Percentiles rank a stretch among this genome's conserved stretches.
phyloP scores from a whole-genome alignment of 2,797 vertebrate genomes.

The Graptemys geographica region DNA sequence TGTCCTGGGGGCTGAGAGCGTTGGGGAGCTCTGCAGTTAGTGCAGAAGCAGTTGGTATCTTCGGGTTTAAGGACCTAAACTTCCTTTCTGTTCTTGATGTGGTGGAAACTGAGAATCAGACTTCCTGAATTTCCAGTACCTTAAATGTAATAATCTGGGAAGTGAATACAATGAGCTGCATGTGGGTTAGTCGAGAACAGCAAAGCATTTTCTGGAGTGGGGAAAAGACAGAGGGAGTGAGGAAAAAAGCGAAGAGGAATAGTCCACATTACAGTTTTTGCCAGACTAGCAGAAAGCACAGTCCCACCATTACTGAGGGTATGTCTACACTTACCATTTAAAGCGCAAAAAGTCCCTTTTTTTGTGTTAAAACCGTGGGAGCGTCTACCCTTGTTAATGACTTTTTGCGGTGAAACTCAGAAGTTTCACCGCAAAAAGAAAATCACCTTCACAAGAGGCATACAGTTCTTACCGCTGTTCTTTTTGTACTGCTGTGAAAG shows the following conservation, averaged over 20 bases:
- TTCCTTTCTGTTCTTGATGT: background rate
- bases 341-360: too few relatives aligned
- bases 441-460: too few relatives aligned
- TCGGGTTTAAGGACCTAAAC: background rate
- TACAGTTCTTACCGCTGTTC: too few relatives aligned
- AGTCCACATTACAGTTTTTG: background rate
- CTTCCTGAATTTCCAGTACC: rapidly evolving
- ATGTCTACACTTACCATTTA: too few relatives aligned
- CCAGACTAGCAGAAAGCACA: background rate
- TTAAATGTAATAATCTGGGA: background rate
- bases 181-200: background rate
- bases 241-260: background rate
- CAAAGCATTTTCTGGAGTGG: background rate
- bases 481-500: too few relatives aligned
- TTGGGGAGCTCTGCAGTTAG: background rate
- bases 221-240: background rate
- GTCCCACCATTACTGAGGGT: background rate
- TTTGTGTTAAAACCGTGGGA: too few relatives aligned
- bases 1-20: background rate
- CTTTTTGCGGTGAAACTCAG: too few relatives aligned
- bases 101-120: background rate
- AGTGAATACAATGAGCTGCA: background rate
- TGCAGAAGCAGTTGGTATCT: background rate
- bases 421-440: too few relatives aligned
- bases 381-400: too few relatives aligned